Percentiles rank a stretch among this genome's conserved stretches.
Evolutionary conservation across 2,888 invertebrate species (phyloP).

Genomic region (Ganaspis brasiliensis): DNA sequence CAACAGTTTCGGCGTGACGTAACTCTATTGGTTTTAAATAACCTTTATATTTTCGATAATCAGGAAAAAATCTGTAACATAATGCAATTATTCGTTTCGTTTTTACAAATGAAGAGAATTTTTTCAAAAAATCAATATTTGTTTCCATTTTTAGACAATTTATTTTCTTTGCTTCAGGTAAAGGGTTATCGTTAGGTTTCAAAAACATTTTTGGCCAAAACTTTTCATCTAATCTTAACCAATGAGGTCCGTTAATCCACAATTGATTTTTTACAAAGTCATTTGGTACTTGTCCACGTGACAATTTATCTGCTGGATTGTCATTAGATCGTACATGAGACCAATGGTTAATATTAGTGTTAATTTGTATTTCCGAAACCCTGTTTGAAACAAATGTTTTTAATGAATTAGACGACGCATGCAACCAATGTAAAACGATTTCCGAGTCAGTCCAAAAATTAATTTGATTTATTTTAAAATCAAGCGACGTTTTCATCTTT

Average conservation of each 20-base stretch:
- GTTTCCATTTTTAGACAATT: background rate
- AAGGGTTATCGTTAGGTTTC: background rate
- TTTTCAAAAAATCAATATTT: background rate
- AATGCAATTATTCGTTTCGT: background rate
- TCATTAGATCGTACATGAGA: conserved; percentile 51
- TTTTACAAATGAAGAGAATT: background rate
- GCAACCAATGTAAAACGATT: conserved; percentile 63
- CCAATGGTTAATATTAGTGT: conserved; percentile 50
- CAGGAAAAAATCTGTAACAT: background rate
- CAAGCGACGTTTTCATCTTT: background rate
- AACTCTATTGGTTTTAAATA: background rate
- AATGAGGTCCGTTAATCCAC: conserved; percentile 57
- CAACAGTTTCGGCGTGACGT: background rate
- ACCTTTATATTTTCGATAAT: background rate
- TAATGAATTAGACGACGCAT: conserved; percentile 48
- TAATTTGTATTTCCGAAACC: conserved; percentile 54
- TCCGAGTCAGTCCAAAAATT: conserved; percentile 63
- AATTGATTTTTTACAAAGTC: conserved; percentile 46
- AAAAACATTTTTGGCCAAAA: conserved; percentile 1
- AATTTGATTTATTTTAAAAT: background rate
- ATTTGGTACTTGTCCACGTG: conserved; percentile 55
- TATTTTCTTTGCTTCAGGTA: background rate
- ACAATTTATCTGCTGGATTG: conserved; percentile 62
- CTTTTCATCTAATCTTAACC: conserved; percentile 24
- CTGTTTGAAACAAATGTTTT: conserved; percentile 62